These are phyloP conservation scores for Mystacides longicornis DNA, from an alignment of 2,888 invertebrate genomes.

Conservation along the genomic window DNA sequence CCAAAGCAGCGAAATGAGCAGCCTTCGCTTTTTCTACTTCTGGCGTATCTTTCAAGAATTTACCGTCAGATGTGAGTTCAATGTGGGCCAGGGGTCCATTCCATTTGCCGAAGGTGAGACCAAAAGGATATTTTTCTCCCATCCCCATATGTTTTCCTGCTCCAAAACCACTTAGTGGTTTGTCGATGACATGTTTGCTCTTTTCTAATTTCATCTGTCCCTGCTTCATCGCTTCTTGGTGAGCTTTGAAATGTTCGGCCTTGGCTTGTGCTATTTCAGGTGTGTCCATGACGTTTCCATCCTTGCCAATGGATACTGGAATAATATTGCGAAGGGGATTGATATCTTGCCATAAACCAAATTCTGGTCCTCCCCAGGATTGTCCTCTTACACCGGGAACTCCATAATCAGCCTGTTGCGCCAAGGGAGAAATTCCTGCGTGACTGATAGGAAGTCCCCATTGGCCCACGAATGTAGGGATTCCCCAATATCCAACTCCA, in stretches of 20 bases:
- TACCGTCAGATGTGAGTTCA: neutral
- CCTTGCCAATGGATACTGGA: conserved; percentile 35
- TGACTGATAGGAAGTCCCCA: neutral
- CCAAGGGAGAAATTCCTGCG: neutral
- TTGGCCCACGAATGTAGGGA: conserved; percentile 4
- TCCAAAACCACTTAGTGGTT: conserved; percentile 9
- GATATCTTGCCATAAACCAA: neutral
- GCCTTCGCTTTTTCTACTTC: conserved; percentile 4
- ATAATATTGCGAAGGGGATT: conserved; percentile 29
- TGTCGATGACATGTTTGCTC: conserved; percentile 11
- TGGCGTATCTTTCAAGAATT: neutral
- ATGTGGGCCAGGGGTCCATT: conserved; percentile 2
- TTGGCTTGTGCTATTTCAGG: conserved; percentile 47
- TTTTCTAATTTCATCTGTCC: neutral
- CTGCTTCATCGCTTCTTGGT: neutral
- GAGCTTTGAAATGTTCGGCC: conserved; percentile 17
- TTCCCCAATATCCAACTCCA: conserved; percentile 10
- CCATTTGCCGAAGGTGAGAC: neutral
- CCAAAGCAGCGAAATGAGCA: conserved; percentile 1
- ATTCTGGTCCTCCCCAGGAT: neutral
- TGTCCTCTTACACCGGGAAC: neutral
- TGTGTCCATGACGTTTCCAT: conserved; percentile 51
- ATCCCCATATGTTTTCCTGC: conserved; percentile 16
- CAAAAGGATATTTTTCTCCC: conserved; percentile 1
- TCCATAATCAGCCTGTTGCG: neutral